phyloP scores from a whole-genome alignment of 2,888 invertebrate genomes.

The Morinoia aosen region DNA sequence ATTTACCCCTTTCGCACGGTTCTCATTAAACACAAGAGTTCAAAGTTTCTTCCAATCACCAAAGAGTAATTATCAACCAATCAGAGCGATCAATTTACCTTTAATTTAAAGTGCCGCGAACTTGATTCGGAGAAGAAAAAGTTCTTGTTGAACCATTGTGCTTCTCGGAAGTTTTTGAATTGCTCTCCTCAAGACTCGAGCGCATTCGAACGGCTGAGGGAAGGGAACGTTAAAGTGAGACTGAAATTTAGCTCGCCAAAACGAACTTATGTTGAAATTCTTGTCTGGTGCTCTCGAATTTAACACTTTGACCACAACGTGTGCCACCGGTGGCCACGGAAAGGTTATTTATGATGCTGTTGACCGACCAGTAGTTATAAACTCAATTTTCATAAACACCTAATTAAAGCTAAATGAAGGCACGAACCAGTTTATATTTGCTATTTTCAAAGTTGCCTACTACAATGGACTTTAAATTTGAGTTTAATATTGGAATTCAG shows the following conservation, averaged over 20 bases:
- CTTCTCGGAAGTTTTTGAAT: not conserved
- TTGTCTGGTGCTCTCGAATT: not conserved
- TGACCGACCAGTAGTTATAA: too few relatives aligned
- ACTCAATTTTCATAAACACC: too few relatives aligned
- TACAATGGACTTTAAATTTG: too few relatives aligned
- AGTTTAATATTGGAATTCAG: too few relatives aligned
- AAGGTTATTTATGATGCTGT: too few relatives aligned
- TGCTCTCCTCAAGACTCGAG: not conserved
- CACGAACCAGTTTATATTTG: too few relatives aligned
- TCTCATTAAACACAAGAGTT: not conserved
- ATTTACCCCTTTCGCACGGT: not conserved
- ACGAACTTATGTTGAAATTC: not conserved
- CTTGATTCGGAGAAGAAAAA: not conserved
- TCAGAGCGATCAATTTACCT: not conserved
- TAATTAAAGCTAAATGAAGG: too few relatives aligned
- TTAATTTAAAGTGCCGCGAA: not conserved
- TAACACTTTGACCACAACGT: too few relatives aligned
- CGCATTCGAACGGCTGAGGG: not conserved
- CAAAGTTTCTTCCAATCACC: slow-evolving; percentile 1
- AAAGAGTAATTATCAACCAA: slow-evolving; percentile 22
- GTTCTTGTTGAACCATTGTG: not conserved
- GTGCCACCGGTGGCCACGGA: too few relatives aligned
- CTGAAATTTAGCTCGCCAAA: not conserved
- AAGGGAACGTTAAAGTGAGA: not conserved
- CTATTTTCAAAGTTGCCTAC: too few relatives aligned